Evolutionary conservation across 2,888 invertebrate genomes (phyloP).

Genomic region (Stenurella melanura): DNA sequence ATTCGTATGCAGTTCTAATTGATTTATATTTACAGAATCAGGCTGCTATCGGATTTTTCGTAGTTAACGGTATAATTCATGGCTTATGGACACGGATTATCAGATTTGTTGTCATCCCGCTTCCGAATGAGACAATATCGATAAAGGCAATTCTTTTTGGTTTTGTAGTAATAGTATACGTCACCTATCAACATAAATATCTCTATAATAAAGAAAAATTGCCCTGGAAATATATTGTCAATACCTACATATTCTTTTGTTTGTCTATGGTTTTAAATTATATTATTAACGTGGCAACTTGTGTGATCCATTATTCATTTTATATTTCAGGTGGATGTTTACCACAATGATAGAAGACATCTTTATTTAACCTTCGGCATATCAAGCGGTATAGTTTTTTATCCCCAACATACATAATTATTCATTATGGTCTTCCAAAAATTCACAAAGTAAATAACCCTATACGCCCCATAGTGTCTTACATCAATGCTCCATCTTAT

Average conservation of each 20-base stretch:
- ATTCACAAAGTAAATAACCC: too few species aligned
- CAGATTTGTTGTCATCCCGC: slow-evolving; percentile 36
- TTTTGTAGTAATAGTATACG: slow-evolving; percentile 31
- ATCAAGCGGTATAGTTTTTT: too few species aligned
- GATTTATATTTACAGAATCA: slow-evolving; percentile 28
- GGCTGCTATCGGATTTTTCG: slow-evolving; percentile 21
- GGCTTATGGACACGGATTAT: slow-evolving; percentile 40
- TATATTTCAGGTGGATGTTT: background rate
- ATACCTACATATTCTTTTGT: background rate
- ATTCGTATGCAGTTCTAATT: slow-evolving; percentile 26
- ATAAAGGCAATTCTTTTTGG: slow-evolving; percentile 37
- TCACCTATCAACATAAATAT: slow-evolving; percentile 29
- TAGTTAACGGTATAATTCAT: slow-evolving; percentile 30
- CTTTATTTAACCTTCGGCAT: too few species aligned
- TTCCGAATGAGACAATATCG: slow-evolving; percentile 31
- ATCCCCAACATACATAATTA: too few species aligned
- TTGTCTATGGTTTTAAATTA: background rate
- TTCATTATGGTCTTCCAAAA: too few species aligned
- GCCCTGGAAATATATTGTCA: slow-evolving; percentile 9
- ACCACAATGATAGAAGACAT: background rate
- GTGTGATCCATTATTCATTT: background rate
- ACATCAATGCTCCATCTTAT: too few species aligned
- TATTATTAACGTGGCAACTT: background rate
- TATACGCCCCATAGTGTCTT: too few species aligned
- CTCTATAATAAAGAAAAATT: slow-evolving; percentile 33